Conservation (phyloP, 1,140 invertebrate species). For the Protaetia brevitarsis region DNA sequence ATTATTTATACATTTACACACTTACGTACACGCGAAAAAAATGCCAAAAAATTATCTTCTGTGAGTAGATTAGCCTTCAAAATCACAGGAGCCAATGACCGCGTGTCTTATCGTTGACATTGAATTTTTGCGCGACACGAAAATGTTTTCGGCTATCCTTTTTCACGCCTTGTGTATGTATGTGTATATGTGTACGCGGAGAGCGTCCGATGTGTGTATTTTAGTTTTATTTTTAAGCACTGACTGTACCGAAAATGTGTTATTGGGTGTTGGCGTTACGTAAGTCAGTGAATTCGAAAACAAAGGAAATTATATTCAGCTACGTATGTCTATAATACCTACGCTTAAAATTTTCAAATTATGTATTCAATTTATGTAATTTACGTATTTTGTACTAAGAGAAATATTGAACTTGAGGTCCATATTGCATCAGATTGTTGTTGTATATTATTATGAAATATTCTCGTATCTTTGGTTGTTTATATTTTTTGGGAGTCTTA, state of each 20-base stretch:
- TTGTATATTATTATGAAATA: too few relatives aligned
- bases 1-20: too few relatives aligned
- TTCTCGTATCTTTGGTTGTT: too few relatives aligned
- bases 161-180: not conserved
- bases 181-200: not conserved
- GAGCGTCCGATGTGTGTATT: not conserved
- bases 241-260: not conserved
- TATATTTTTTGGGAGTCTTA: too few relatives aligned
- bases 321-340: too few relatives aligned
- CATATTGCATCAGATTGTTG: too few relatives aligned
- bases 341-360: too few relatives aligned
- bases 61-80: not conserved
- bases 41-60: not conserved
- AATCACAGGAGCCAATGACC: conserved; percentile 7
- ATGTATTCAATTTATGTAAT: too few relatives aligned
- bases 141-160: not conserved
- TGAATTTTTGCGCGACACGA: conserved; percentile 13
- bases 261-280: not conserved
- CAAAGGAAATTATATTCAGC: not conserved
- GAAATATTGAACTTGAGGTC: too few relatives aligned
- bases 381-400: too few relatives aligned
- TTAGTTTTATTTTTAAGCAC: not conserved
- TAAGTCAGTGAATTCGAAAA: not conserved
- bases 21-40: not conserved
- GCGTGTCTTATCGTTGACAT: conserved; percentile 15